phyloP scores from a whole-genome alignment of 2,888 invertebrate genomes.

The Polyommatus icarus region DNA sequence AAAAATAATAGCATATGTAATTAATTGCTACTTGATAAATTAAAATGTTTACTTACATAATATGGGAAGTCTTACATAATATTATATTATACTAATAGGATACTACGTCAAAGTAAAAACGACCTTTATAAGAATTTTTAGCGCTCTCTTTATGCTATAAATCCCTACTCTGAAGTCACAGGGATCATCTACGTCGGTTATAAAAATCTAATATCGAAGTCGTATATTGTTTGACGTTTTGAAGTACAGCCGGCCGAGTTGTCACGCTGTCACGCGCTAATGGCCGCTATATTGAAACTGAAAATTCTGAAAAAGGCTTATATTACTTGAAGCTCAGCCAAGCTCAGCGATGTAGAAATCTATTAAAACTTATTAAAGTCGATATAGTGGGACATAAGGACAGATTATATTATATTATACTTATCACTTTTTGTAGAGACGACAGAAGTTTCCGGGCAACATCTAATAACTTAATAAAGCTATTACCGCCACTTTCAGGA shows the following conservation, averaged over 20 bases:
- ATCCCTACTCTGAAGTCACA: background rate
- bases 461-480: too few species aligned
- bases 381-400: background rate
- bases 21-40: too few species aligned
- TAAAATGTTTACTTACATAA: too few species aligned
- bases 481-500: too few species aligned
- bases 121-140: too few species aligned
- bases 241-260: background rate
- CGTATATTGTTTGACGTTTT: background rate
- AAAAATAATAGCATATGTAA: too few species aligned
- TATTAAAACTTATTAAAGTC: background rate
- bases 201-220: background rate
- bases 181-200: background rate
- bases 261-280: background rate
- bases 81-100: too few species aligned
- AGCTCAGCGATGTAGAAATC: background rate
- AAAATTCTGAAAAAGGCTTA: background rate
- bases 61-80: too few species aligned
- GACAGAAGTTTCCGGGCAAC: too few species aligned
- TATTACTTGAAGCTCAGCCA: background rate
- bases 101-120: too few species aligned
- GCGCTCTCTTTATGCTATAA: too few species aligned
- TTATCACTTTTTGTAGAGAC: too few species aligned
- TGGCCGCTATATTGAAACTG: background rate
- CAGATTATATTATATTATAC: background rate